Evolutionary conservation across 2,888 invertebrate genomes (phyloP).

Genomic region (Drosophila nr. perissopoda): DNA sequence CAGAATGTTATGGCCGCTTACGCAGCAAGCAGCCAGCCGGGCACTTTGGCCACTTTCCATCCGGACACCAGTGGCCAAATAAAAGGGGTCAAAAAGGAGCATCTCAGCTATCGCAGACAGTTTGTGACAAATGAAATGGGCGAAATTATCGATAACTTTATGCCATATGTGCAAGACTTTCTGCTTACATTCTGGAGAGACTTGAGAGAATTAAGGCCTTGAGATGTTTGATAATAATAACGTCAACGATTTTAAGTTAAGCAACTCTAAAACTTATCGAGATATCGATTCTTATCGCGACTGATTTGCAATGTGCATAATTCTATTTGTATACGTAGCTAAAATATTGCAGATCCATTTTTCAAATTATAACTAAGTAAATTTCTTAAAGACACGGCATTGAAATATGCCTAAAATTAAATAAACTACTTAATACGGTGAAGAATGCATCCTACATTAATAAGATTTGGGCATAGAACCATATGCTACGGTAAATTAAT

Average conservation of each 20-base stretch:
- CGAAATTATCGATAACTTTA: not conserved
- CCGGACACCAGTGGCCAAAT: slow-evolving; percentile 28
- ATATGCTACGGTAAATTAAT: not conserved
- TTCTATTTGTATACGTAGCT: not conserved
- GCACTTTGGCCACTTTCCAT: slow-evolving; percentile 55
- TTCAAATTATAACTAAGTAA: not conserved
- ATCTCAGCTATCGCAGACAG: slow-evolving; percentile 11
- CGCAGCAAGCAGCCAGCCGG: slow-evolving; percentile 57
- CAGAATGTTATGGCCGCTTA: slow-evolving; percentile 74
- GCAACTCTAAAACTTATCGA: not conserved
- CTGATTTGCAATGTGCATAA: not conserved
- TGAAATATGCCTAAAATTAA: not conserved
- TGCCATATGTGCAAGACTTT: not conserved
- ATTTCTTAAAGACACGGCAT: not conserved
- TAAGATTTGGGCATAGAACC: not conserved
- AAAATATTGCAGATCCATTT: not conserved
- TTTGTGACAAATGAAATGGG: not conserved
- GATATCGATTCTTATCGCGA: not conserved
- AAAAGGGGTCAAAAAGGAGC: slow-evolving; percentile 11
- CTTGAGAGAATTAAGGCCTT: not conserved
- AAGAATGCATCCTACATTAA: not conserved
- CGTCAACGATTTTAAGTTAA: not conserved
- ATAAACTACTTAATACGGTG: not conserved
- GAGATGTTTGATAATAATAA: not conserved
- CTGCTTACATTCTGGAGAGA: not conserved